A percentile compares a stretch with the other conserved stretches of the same genome.
phyloP scores from a whole-genome alignment of 1,140 invertebrate genomes.

The Oedothorax gibbosus region DNA sequence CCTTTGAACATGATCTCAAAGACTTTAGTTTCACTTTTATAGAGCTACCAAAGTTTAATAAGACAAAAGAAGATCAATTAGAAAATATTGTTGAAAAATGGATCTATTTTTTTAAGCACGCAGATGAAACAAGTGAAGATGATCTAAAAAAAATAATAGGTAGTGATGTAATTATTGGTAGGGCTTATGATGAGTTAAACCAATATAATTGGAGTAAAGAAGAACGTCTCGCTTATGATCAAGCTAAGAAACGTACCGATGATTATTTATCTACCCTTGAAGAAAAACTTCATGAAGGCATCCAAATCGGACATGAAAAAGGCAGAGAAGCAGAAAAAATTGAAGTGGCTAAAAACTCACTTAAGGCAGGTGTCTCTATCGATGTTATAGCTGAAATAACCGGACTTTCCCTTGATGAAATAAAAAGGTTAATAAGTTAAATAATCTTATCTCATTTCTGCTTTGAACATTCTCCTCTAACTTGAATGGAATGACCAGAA shows the following conservation, averaged over 20 bases:
- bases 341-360: slow-evolving; percentile 6
- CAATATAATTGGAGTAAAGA: slow-evolving; percentile 30
- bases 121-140: slow-evolving; percentile 41
- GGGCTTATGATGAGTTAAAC: slow-evolving; percentile 37
- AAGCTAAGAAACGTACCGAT: background rate
- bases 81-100: slow-evolving; percentile 46
- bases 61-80: slow-evolving; percentile 47
- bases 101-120: slow-evolving; percentile 35
- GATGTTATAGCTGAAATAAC: slow-evolving; percentile 10
- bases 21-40: slow-evolving; percentile 15
- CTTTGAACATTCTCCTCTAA: too few species aligned
- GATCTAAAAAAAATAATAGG: slow-evolving; percentile 48
- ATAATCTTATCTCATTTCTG: too few species aligned
- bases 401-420: background rate
- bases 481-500: too few species aligned
- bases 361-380: slow-evolving; percentile 10
- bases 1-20: slow-evolving; percentile 14
- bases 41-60: slow-evolving; percentile 52
- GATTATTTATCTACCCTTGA: background rate
- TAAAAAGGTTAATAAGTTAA: background rate
- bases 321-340: slow-evolving; percentile 16
- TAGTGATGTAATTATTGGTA: slow-evolving; percentile 7
- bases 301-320: background rate
- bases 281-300: slow-evolving; percentile 1
- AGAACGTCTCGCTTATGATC: slow-evolving; percentile 36